A percentile compares a stretch with the other conserved stretches of the same genome.
Conservation (phyloP, 1,140 invertebrate species). For the Aethina tumida region DNA sequence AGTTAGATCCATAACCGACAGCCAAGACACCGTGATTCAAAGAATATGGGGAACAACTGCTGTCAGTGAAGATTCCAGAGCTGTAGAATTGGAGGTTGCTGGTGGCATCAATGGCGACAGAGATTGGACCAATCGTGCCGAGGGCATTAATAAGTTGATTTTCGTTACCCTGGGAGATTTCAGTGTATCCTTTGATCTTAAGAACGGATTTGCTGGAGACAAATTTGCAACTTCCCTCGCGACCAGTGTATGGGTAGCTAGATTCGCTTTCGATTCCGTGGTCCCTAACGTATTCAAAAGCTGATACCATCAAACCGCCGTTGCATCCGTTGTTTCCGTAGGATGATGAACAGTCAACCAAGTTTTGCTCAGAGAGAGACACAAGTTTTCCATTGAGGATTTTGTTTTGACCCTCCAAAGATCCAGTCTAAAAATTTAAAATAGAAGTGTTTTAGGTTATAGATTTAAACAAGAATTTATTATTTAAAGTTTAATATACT, state of each 20-base stretch:
- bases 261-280: conserved; percentile 59
- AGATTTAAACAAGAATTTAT: no score
- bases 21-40: conserved; percentile 24
- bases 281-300: conserved; percentile 51
- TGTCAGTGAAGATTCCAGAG: conserved; percentile 43
- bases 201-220: conserved; percentile 32
- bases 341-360: conserved; percentile 83
- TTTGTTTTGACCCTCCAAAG: conserved; percentile 91
- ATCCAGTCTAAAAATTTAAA: conserved; percentile 59
- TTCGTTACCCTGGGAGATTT: conserved; percentile 48
- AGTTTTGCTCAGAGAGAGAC: conserved; percentile 92
- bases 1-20: conserved; percentile 22
- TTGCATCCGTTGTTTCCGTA: conserved; percentile 60
- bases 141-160: conserved; percentile 59
- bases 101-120: conserved; percentile 83
- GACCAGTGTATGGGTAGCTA: conserved; percentile 40
- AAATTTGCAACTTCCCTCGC: conserved; percentile 12
- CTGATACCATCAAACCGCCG: conserved; percentile 52
- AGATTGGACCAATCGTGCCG: conserved; percentile 76
- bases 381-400: conserved; percentile 70
- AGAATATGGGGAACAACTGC: conserved; percentile 1
- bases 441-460: conserved; percentile 10
- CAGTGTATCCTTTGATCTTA: conserved; percentile 33
- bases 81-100: conserved; percentile 16
- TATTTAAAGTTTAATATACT: no score